Base-by-base conservation (phyloP, 2,113 vertebrate genomes). In the Agelaius phoeniceus region DNA sequence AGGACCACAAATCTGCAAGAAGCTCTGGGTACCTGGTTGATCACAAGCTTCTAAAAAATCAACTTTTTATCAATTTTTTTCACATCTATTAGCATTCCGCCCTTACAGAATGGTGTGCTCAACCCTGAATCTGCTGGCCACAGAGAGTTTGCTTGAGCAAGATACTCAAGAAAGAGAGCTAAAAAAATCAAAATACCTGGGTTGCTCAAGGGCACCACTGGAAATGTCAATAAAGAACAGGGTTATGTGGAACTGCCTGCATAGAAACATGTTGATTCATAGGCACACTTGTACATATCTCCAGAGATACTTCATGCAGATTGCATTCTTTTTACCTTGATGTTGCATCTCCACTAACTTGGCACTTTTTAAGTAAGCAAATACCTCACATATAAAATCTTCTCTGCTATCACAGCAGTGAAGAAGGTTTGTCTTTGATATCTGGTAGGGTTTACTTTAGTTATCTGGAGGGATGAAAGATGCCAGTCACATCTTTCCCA, bases 171-270 rank as follows among this genome's bases (percentile, higher is more conserved):
- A 91, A 80, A 48, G 19, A 78, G 44, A 27, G 33, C 72, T 91
- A 89, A 90, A 96, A 90, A 43, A 90, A 52, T 90, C 12, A 55
- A 33, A 85, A 84, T 82, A 62, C 51, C n/a, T 87, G 83, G 71
- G 10, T 37, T 82, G 54, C 58, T 84, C 63, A 69, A 65, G 33
- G 66, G 18, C 24, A 51, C 33, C 39, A 48, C 51, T 90, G 67
- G 51, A 90, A 73, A 44, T 58, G 24, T 69, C 84, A 87, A 63
- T 85, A 74, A 93, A 61, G n/a, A 84, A 16, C 54, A 43, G 15
- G 58, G 16, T 87, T 89, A 51, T 44, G 52, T 74, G 68, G 43
- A 84, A 59, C 55, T 76, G 35, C 51, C 46, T 85, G n/a, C 46
- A n/a, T 12, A 78, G 65, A 91, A 71, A 55, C 43, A 23, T 44